Conservation (phyloP, 2,888 invertebrate species). For the Entomobrya proxima region DNA sequence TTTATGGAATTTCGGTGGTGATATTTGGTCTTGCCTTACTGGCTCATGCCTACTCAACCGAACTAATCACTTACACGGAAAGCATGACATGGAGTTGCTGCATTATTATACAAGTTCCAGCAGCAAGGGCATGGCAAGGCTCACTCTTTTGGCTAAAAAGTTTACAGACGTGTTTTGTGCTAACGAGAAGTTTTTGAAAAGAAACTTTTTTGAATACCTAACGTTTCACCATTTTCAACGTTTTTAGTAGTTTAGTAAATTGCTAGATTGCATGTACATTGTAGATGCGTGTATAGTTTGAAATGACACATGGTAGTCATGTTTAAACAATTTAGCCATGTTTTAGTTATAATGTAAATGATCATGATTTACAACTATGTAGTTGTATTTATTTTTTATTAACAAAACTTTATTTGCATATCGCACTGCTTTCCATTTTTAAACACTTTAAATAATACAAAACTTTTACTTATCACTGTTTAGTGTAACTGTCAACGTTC, state of each 20-base stretch:
- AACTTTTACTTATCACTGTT: conserved; percentile 32
- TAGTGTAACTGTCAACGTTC: conserved; percentile 50
- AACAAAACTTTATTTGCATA: no score
- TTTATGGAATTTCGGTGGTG: neutral
- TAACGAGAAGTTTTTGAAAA: conserved; percentile 2
- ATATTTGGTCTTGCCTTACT: conserved; percentile 27
- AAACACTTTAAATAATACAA: no score
- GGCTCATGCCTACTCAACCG: conserved; percentile 2
- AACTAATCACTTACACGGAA: conserved; percentile 5
- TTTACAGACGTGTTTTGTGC: neutral
- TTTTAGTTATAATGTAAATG: neutral
- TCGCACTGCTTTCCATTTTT: no score
- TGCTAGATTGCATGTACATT: no score
- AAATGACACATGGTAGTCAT: no score
- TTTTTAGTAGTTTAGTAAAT: no score
- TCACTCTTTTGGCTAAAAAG: neutral
- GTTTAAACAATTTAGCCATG: neutral
- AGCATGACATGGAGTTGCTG: neutral
- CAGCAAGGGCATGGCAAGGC: neutral
- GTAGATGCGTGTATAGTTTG: no score
- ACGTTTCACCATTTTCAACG: neutral
- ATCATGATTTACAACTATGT: neutral
- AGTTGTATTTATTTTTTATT: neutral
- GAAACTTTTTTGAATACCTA: neutral
- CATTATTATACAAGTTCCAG: neutral